phyloP scores from a whole-genome alignment of 2,888 invertebrate genomes.

The Candidula unifasciata region DNA sequence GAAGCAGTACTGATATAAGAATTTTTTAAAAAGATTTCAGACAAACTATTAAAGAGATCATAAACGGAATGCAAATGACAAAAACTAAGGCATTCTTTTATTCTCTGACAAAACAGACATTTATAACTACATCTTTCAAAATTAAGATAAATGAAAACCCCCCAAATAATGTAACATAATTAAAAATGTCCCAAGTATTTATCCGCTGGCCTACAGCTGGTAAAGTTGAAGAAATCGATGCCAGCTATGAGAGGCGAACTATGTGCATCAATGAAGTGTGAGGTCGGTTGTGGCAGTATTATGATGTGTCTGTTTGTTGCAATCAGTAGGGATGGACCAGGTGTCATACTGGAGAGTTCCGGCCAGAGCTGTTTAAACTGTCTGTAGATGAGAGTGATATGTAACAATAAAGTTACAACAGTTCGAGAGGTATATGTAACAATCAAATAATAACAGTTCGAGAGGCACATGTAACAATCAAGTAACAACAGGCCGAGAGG shows the following conservation, averaged over 20 bases:
- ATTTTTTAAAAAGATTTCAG: too few relatives aligned
- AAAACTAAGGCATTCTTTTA: background rate
- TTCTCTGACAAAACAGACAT: background rate
- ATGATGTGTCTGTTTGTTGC: conserved; percentile 14
- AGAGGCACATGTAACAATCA: too few relatives aligned
- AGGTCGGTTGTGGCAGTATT: background rate
- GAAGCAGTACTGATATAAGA: too few relatives aligned
- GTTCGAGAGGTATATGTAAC: too few relatives aligned
- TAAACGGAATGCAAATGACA: too few relatives aligned
- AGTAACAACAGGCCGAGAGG: too few relatives aligned
- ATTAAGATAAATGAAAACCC: background rate
- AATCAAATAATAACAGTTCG: too few relatives aligned
- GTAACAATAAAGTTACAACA: too few relatives aligned
- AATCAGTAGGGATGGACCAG: conserved; percentile 19
- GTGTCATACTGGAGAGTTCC: conserved; percentile 51
- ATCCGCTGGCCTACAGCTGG: background rate
- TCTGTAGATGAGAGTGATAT: conserved; percentile 47
- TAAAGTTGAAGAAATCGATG: background rate
- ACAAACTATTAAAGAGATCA: too few relatives aligned
- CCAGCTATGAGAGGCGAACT: background rate
- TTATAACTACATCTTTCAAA: background rate
- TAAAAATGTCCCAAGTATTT: background rate
- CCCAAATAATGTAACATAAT: background rate
- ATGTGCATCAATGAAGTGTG: conserved; percentile 9
- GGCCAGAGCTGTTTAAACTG: conserved; percentile 47